phyloP scores from a whole-genome alignment of 2,888 invertebrate genomes.

The Amphipoea lucens region DNA sequence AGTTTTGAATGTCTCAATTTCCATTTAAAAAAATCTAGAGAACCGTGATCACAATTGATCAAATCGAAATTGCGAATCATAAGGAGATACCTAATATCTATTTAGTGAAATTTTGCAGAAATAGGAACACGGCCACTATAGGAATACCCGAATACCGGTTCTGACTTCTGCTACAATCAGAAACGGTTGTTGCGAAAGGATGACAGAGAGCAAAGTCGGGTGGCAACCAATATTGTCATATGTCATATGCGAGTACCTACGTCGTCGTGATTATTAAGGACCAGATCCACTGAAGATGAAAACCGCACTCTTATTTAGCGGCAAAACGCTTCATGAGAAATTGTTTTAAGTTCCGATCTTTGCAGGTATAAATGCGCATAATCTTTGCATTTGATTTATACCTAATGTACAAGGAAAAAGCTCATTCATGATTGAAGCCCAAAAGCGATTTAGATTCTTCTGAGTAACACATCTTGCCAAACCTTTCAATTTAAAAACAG shows the following conservation, averaged over 20 bases:
- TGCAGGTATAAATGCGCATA: conserved; percentile 19
- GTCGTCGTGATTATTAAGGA: conserved; percentile 32
- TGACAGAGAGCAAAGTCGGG: conserved; percentile 65
- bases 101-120: conserved; percentile 70
- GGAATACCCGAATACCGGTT: conserved; percentile 65
- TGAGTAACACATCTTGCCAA: background rate
- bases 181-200: conserved; percentile 67
- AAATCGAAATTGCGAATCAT: background rate
- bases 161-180: conserved; percentile 40
- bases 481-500: conserved; percentile 7
- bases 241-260: conserved; percentile 39
- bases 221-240: conserved; percentile 66
- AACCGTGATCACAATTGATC: conserved; percentile 2
- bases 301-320: conserved; percentile 6
- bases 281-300: conserved; percentile 34
- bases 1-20: background rate
- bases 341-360: conserved; percentile 15
- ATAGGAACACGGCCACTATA: conserved; percentile 57
- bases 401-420: conserved; percentile 19
- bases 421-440: conserved; percentile 22
- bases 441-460: conserved; percentile 22
- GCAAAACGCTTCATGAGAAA: conserved; percentile 7
- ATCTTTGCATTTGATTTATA: conserved; percentile 32
- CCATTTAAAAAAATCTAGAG: background rate
- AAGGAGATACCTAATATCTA: conserved; percentile 51